Conservation (phyloP, 2,888 invertebrate genomes). For the Pegoplata infirma region DNA sequence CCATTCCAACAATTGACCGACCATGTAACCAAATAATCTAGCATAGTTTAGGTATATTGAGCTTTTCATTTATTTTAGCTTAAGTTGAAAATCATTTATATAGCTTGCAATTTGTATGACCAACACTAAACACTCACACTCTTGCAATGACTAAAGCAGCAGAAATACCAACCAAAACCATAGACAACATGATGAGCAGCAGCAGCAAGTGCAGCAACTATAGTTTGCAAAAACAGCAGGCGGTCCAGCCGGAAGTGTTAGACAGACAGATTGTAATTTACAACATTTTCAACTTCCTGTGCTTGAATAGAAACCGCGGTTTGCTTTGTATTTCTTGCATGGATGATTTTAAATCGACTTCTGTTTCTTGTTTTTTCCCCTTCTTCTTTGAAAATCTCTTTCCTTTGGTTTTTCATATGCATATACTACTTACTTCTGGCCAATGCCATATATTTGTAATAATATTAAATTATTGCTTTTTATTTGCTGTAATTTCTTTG, state of each 20-base stretch:
- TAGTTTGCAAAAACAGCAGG: constrained; percentile 55
- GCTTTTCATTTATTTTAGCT: constrained; percentile 53
- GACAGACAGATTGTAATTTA: constrained; percentile 67
- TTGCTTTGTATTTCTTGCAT: constrained; percentile 62
- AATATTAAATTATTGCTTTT: constrained; percentile 61
- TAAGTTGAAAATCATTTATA: constrained; percentile 57
- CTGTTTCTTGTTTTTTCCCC: constrained; percentile 26
- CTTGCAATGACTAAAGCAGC: neutral
- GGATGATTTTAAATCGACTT: constrained; percentile 58
- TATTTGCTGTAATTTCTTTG: constrained; percentile 50
- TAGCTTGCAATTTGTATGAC: constrained; percentile 50
- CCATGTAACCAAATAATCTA: constrained; percentile 46
- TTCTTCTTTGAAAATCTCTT: neutral
- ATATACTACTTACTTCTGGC: neutral
- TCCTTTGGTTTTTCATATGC: neutral
- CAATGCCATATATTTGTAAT: constrained; percentile 44
- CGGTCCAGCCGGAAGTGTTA: constrained; percentile 64
- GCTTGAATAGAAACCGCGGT: constrained; percentile 57
- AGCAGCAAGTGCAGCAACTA: neutral
- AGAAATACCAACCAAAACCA: neutral
- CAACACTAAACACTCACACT: neutral
- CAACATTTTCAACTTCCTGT: constrained; percentile 63
- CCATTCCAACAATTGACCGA: constrained; percentile 32
- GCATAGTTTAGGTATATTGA: constrained; percentile 42
- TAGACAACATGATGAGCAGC: neutral